Evolutionary conservation across 2,113 vertebrate species (phyloP).

Genomic region (Ciconia boyciana): DNA sequence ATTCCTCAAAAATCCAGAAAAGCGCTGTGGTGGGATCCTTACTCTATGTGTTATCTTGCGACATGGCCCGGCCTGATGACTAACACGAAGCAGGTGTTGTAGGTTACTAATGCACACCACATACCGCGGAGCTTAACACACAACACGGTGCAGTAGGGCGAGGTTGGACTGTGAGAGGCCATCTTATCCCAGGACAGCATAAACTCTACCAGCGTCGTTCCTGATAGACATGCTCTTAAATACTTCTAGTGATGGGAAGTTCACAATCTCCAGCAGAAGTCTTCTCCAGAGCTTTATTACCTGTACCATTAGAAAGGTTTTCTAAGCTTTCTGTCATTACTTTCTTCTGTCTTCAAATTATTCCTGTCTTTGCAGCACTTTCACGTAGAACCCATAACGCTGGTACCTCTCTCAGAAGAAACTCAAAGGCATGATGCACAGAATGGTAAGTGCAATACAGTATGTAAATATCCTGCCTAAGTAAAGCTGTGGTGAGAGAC

Average conservation of each 20-base stretch:
- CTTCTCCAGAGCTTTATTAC: neutral
- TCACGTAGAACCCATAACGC: accelerated
- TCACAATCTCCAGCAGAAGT: neutral
- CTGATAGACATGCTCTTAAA: neutral
- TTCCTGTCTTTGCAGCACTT: neutral
- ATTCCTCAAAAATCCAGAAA: neutral
- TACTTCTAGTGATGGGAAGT: neutral
- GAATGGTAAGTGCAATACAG: neutral
- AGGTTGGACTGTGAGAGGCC: neutral
- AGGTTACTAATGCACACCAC: neutral
- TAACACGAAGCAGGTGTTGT: neutral
- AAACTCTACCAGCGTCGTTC: neutral
- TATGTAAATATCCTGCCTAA: neutral
- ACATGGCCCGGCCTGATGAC: neutral
- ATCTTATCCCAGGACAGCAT: neutral
- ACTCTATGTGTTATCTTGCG: neutral
- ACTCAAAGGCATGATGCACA: neutral
- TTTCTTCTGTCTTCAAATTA: neutral
- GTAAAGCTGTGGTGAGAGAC: neutral
- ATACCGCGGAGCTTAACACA: neutral
- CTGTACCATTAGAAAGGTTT: neutral
- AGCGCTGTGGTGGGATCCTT: neutral
- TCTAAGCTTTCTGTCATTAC: neutral
- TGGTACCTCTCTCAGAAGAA: neutral
- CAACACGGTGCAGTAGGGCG: accelerated